Base-by-base conservation (phyloP, 2,113 vertebrate species). In the Epinephelus moara region DNA sequence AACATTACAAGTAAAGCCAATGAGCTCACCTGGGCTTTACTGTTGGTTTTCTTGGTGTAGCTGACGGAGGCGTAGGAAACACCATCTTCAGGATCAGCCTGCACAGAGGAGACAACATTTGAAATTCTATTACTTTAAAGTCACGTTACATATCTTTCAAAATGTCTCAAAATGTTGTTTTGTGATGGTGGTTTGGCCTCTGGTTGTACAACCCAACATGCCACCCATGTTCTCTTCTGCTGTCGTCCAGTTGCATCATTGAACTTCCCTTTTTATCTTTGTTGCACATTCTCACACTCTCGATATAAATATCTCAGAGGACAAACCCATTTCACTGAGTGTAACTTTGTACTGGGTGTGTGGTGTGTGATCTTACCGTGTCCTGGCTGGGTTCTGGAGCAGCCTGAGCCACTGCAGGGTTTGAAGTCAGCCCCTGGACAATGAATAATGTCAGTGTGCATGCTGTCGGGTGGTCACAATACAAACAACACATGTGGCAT, bases 11-110 rank as follows among this genome's bases (percentile, higher is more conserved):
- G 27, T 19, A 18, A 2, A 21, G 37, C 18, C 2, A n/a, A 9
- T 47, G 10, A 21, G 15, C 37, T 53, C 15, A 83, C 87, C 76
- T 2, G 13, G 23, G 0, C 21, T 33, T 49, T 27, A 6, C 47
- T 40, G 13, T 21, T 25, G 21, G 15, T 47, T 3, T 62, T 79
- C 37, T 21, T 0, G 6, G 59, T 61, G 84, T 25, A n/a, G 59
- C 12, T 88, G 70, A 89, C n/a, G 37, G 85, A 56, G 64, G 83
- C 69, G 40, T 88, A 90, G 57, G 53, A 67, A 42, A 88, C 50
- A 9, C 19, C 27, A 0, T 60, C 84, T 17, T 81, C 79, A 61
- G 81, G 66, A 57, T 82, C 76, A n/a, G 21, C 33, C 85, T 91
- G 6, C 75, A 30, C 30, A 68, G 66, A 37, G 10, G 64, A 0